Evolutionary conservation across 2,888 invertebrate genomes (phyloP), one percentile per base, ranked within the genome.

Genomic region (Rambutsinella grinnellia): DNA sequence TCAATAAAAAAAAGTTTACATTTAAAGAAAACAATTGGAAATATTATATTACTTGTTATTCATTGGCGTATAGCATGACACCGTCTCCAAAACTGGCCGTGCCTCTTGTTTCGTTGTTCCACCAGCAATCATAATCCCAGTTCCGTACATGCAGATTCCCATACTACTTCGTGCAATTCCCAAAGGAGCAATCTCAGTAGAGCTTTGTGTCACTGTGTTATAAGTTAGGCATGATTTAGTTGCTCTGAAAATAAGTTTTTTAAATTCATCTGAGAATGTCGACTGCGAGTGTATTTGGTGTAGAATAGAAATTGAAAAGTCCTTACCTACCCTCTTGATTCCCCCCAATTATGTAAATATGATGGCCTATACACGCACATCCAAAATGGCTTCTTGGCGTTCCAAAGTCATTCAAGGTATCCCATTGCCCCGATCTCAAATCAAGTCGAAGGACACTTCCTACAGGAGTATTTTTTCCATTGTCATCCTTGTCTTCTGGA

Each of bases 111-210:
- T 63, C 8, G 90, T 90, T 90, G 92, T 90, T 47, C 93, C 93
- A 49, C 93, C 93, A 13, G 91, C 92, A 56, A 92, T 91, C 92
- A 92, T 92, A 86, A 93, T 92, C 83, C 90, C 89, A 82, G 91
- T 90, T 27, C 90, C 87, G 85, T 90, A 91, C 84, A 90, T 90
- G 58, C 89, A 87, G 70, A 89, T 88, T 0, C 91, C 91, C 36
- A 90, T 88, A 1, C 92, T 92, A 87, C 91, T 90, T 53, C 91
- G 88, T 0, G 91, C 89, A 10, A 88, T 87, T 24, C 87, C 85
- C 89, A 92, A 89, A 0, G 91, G 86, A 1, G 89, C 87, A 77
- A 91, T 88, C 84, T 89, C 89, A 57, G 86, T 87, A 92, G 92
- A 92, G 0, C 86, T 86, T 0, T 90, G 88, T 0, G 87, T 87